Evolutionary conservation across 2,113 vertebrate species (phyloP).

Genomic region (Mugil cephalus): DNA sequence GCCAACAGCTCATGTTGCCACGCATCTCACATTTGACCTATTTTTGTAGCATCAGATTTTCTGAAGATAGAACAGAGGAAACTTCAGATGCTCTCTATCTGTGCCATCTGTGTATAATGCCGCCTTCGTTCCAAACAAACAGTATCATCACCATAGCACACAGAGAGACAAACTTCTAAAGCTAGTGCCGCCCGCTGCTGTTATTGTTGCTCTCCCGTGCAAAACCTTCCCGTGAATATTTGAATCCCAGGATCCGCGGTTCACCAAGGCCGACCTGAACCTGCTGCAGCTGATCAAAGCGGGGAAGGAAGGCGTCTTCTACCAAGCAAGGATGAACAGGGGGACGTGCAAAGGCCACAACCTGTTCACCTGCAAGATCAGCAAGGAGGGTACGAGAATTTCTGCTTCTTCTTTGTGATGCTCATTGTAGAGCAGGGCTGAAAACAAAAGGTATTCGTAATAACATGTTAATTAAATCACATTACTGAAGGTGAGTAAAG

Average conservation of each 20-base stretch:
- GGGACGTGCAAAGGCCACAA: slow-evolving; percentile 83
- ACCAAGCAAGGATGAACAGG: slow-evolving; percentile 80
- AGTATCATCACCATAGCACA: background rate
- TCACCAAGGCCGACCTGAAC: slow-evolving; percentile 79
- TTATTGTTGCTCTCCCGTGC: background rate
- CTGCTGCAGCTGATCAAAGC: slow-evolving; percentile 83
- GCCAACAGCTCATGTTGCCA: background rate
- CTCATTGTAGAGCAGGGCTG: too few relatives aligned
- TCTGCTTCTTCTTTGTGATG: too few relatives aligned
- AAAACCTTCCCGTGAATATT: background rate
- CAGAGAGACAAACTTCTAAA: too few relatives aligned
- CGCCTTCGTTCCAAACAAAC: background rate
- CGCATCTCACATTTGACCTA: background rate
- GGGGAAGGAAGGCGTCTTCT: slow-evolving; percentile 83
- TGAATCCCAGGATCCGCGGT: slow-evolving; percentile 57
- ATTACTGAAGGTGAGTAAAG: too few relatives aligned
- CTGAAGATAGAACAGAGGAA: slow-evolving; percentile 9
- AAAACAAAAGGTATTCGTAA: too few relatives aligned
- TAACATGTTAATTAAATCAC: too few relatives aligned
- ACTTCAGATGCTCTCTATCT: background rate
- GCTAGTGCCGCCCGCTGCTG: background rate
- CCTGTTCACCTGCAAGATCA: slow-evolving; percentile 84
- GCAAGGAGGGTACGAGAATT: slow-evolving; percentile 77
- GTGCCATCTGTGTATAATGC: too few relatives aligned
- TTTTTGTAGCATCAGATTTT: background rate